Evolutionary conservation across 2,797 vertebrate genomes (phyloP).

Genomic region (Microctenopoma lineatum): DNA sequence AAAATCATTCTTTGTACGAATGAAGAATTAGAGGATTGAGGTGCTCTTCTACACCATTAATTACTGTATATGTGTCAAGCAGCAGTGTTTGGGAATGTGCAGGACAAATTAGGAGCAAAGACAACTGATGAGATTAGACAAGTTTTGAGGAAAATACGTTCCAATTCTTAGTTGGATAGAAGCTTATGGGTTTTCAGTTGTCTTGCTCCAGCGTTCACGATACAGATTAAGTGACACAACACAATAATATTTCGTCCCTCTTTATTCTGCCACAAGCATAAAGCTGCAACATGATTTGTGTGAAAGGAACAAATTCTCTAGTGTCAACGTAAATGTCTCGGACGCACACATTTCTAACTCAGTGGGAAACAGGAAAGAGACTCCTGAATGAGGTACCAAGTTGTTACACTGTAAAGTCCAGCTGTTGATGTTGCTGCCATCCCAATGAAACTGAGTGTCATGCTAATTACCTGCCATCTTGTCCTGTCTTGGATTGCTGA

Average conservation of each 20-base stretch:
- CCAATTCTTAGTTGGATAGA: background rate
- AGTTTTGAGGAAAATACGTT: background rate
- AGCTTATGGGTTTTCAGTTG: too few species aligned
- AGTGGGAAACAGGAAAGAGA: slow-evolving; percentile 60
- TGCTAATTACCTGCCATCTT: slow-evolving; percentile 73
- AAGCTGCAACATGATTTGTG: background rate
- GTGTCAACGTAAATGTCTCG: slow-evolving; percentile 7
- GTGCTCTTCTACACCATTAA: background rate
- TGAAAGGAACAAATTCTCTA: too few species aligned
- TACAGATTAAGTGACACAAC: too few species aligned
- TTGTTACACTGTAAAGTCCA: slow-evolving; percentile 72
- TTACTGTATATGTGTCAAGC: background rate
- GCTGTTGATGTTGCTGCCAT: slow-evolving; percentile 61
- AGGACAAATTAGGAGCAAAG: background rate
- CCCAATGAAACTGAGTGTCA: slow-evolving; percentile 60
- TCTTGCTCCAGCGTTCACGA: too few species aligned
- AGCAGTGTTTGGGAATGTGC: background rate
- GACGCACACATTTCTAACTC: slow-evolving; percentile 27
- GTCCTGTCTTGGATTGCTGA: slow-evolving; percentile 67
- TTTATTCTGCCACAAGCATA: background rate
- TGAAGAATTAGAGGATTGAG: background rate
- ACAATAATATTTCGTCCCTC: too few species aligned
- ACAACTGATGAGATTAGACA: background rate
- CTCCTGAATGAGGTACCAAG: slow-evolving; percentile 61
- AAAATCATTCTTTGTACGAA: background rate